These are phyloP conservation scores for Cottus gobio DNA, from an alignment of 2,113 vertebrate genomes.

Conservation along the genomic window DNA sequence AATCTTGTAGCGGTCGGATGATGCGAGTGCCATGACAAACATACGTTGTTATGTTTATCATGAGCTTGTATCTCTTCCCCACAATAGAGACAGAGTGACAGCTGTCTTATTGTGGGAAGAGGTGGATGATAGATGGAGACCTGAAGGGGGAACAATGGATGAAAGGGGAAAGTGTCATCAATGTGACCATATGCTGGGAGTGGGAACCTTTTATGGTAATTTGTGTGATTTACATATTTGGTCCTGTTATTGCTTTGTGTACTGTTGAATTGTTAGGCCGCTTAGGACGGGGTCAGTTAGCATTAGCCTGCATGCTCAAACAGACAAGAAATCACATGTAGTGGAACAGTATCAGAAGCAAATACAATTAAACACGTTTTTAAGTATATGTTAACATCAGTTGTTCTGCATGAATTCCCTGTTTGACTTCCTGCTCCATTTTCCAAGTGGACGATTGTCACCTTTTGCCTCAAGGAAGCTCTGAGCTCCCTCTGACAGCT, in stretches of 20 bases:
- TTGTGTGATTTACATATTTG: neutral
- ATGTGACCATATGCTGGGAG: conserved; percentile 16
- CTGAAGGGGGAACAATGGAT: conserved; percentile 26
- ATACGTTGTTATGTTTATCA: conserved; percentile 3
- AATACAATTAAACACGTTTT: conserved; percentile 14
- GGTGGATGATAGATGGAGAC: conserved; percentile 9
- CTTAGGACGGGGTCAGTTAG: conserved; percentile 2
- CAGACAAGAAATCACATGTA: conserved; percentile 47
- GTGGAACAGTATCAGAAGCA: conserved; percentile 2
- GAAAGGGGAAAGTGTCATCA: conserved; percentile 3
- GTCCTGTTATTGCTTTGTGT: conserved; percentile 2
- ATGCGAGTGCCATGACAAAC: conserved; percentile 17
- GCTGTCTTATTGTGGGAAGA: conserved; percentile 12
- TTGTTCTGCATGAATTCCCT: neutral
- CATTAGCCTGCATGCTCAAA: conserved; percentile 55
- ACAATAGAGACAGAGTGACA: conserved; percentile 21
- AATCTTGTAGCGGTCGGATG: conserved; percentile 14
- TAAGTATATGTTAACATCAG: neutral
- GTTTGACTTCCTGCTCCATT: neutral
- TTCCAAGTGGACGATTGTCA: neutral
- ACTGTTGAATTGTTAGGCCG: neutral
- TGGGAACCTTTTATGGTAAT: conserved; percentile 1
- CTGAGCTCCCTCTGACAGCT: conserved; percentile 1
- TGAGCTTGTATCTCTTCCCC: conserved; percentile 11
- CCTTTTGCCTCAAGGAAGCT: conserved; percentile 12